Evolutionary conservation across 2,113 vertebrate genomes (phyloP), one percentile per base, ranked within the genome.

Genomic region (Manacus vitellinus): DNA sequence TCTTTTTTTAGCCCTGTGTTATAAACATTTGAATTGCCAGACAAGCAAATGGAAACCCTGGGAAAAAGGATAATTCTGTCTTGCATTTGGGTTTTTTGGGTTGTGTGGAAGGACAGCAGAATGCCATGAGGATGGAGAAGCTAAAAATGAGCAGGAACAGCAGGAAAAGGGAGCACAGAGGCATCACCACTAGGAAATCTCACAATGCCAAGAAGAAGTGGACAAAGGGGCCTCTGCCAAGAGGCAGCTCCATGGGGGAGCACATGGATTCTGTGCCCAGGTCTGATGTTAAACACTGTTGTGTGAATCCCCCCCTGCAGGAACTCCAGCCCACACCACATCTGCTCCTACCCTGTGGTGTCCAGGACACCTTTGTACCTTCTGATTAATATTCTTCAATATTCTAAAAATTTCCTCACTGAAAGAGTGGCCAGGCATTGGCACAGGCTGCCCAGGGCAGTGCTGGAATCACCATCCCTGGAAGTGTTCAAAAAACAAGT

Each of bases 11-110:
- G 91, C 56, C 58, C 65, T 91, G 37, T 68, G 73, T 93, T 94
- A 90, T 92, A 97, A 97, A 97, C 91, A 84, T 82, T 73, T 95
- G 91, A 97, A 96, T 43, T 55, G 47, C 79, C 79, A 76, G 63
- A 31, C 21, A 41, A 68, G 39, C 24, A 73, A 61, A 47, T 1
- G 8, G 20, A 74, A 58, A 58, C 33, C 20, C 33, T 58, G 55
- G 31, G 55, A 56, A 30, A n/a, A n/a, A n/a, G 51, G 61, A 19
- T 74, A 94, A 49, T 15, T 30, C n/a, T 68, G 19, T 49, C 4
- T 9, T 30, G 15, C 13, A 9, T 39, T 92, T 78, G 78, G 22
- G 8, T 8, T 49, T n/a, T 14, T 35, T 47, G 43, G 24, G 6
- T 30, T 5, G 2, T 3, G 28, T 18, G 28, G 44, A 54, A 54